phyloP scores from a whole-genome alignment of 1,140 invertebrate genomes.

The Ceratoteleas bidentatus region DNA sequence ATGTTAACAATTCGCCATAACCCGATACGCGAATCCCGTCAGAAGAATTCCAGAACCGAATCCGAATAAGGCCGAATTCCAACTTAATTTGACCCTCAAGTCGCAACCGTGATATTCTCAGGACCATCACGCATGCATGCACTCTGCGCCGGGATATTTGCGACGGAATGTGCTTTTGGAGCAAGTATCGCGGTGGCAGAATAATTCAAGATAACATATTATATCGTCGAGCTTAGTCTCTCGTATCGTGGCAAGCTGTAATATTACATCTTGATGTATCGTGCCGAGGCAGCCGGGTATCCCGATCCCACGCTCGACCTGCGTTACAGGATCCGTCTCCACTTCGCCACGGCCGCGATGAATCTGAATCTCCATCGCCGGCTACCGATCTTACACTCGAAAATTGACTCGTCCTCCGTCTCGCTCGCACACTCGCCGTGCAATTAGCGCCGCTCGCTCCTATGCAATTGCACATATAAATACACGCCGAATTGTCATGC shows the following conservation, averaged over 20 bases:
- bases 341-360: conserved; percentile 36
- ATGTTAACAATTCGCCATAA: too few species aligned
- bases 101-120: conserved; percentile 30
- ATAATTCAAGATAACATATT: conserved; percentile 62
- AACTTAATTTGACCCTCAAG: conserved; percentile 25
- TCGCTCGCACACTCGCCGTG: conserved; percentile 15
- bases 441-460: not conserved
- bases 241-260: conserved; percentile 59
- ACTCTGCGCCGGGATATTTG: conserved; percentile 33
- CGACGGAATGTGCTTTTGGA: conserved; percentile 57
- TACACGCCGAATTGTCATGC: too few species aligned
- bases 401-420: conserved; percentile 41
- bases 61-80: conserved; percentile 20
- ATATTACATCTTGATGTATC: conserved; percentile 64
- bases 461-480: too few species aligned
- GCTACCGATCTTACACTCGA: conserved; percentile 53
- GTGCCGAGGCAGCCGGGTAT: conserved; percentile 35
- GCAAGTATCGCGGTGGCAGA: conserved; percentile 53
- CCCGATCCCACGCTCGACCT: conserved; percentile 54
- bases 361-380: conserved; percentile 50
- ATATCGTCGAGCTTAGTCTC: conserved; percentile 58
- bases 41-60: conserved; percentile 4
- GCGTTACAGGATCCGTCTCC: conserved; percentile 58
- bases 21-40: too few species aligned
- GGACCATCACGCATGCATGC: conserved; percentile 34